A percentile compares a stretch with the other conserved stretches of the same genome.
Evolutionary conservation across 2,797 vertebrate genomes (phyloP).

Genomic region (Ambastaia sidthimunki): DNA sequence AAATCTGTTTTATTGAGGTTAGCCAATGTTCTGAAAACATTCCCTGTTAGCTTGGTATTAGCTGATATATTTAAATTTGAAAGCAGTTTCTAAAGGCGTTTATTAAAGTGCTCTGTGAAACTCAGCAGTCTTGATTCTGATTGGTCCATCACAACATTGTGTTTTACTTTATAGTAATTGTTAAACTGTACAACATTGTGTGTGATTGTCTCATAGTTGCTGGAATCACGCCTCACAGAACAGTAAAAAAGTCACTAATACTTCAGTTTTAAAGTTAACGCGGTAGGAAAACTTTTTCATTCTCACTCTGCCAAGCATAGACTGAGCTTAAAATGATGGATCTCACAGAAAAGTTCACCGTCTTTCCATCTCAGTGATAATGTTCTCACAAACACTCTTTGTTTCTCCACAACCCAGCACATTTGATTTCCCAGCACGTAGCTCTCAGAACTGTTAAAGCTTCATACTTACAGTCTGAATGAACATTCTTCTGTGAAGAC

Average conservation of each 20-base stretch:
- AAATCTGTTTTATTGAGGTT: neutral
- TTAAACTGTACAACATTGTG: no score
- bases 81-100: no score
- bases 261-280: neutral
- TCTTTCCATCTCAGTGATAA: neutral
- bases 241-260: neutral
- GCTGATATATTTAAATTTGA: no score
- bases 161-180: no score
- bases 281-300: neutral
- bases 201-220: neutral
- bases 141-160: no score
- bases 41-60: no score
- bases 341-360: no score
- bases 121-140: no score
- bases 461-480: neutral
- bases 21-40: no score
- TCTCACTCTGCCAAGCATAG: neutral
- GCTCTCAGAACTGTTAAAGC: neutral
- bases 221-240: neutral
- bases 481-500: neutral
- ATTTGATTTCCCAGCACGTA: neutral
- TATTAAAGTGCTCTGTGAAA: no score
- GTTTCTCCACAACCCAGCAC: neutral
- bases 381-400: neutral
- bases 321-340: no score